phyloP scores from a whole-genome alignment of 1,140 invertebrate genomes.

The Scaptomyza pallida region DNA sequence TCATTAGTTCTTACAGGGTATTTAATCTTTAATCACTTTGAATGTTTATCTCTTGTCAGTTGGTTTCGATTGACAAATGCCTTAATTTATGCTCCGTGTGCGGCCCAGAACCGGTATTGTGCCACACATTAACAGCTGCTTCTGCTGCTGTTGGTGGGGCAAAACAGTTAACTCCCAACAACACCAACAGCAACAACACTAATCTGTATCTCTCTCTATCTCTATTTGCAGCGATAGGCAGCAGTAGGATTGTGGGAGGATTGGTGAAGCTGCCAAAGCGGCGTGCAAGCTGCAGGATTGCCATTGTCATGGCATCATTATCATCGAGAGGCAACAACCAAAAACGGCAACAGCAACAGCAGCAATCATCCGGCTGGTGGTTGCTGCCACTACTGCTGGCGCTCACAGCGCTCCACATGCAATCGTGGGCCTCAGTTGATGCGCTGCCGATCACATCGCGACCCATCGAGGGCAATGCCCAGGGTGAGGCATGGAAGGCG shows the following conservation, averaged over 20 bases:
- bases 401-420: conserved; percentile 12
- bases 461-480: conserved; percentile 77
- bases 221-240: conserved; percentile 33
- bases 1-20: no score
- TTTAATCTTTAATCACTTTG: neutral
- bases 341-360: neutral
- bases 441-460: conserved; percentile 78
- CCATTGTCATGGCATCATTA: conserved; percentile 36
- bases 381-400: conserved; percentile 21
- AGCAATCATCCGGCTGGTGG: conserved; percentile 10
- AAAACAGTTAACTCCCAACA: no score
- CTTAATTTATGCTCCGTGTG: conserved; percentile 16
- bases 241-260: conserved; percentile 25
- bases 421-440: neutral
- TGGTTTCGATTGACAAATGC: neutral
- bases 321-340: conserved; percentile 13
- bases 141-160: neutral
- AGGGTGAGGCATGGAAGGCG: conserved; percentile 78
- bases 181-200: no score
- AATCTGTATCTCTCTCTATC: conserved; percentile 3
- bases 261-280: conserved; percentile 13
- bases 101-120: conserved; percentile 36
- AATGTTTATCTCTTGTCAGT: neutral
- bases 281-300: conserved; percentile 18
- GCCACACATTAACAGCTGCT: conserved; percentile 13